A percentile compares a stretch with the other conserved stretches of the same genome.
Evolutionary conservation across 2,797 vertebrate genomes (phyloP).

Genomic region (Gymnodraco acuticeps): DNA sequence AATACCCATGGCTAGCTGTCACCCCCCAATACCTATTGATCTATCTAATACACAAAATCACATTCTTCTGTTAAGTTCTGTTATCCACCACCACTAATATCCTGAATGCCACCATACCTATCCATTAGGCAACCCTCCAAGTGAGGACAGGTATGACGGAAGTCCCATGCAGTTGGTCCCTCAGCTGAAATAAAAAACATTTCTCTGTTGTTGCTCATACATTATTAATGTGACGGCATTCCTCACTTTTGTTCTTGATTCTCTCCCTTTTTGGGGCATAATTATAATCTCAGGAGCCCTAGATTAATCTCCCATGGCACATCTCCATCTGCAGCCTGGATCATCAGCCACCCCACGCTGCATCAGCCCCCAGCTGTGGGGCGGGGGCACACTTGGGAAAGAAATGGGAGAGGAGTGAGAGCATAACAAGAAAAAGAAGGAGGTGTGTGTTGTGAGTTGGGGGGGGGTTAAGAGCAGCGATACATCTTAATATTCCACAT

Average conservation of each 20-base stretch:
- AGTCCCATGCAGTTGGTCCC: conserved; percentile 35
- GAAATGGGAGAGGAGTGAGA: conserved; percentile 2
- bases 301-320: conserved; percentile 87
- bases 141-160: conserved; percentile 34
- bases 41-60: conserved; percentile 11
- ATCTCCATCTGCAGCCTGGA: conserved; percentile 81
- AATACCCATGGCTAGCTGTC: conserved; percentile 13
- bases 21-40: neutral
- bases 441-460: neutral
- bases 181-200: conserved; percentile 26
- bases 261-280: conserved; percentile 60
- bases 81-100: conserved; percentile 2
- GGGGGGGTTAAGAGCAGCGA: conserved; percentile 33
- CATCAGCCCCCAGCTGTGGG: conserved; percentile 77
- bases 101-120: conserved; percentile 28
- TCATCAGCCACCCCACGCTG: conserved; percentile 70
- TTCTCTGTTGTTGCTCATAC: conserved; percentile 60
- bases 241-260: conserved; percentile 48
- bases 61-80: conserved; percentile 21
- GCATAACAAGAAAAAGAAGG: conserved; percentile 12
- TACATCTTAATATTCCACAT: conserved; percentile 73
- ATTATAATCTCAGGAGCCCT: conserved; percentile 83
- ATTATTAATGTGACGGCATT: conserved; percentile 70
- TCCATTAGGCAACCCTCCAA: conserved; percentile 26
- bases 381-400: conserved; percentile 43